Evolutionary conservation across 2,888 invertebrate genomes (phyloP), one percentile per base, ranked within the genome.

Genomic region (Acronicta alni): DNA sequence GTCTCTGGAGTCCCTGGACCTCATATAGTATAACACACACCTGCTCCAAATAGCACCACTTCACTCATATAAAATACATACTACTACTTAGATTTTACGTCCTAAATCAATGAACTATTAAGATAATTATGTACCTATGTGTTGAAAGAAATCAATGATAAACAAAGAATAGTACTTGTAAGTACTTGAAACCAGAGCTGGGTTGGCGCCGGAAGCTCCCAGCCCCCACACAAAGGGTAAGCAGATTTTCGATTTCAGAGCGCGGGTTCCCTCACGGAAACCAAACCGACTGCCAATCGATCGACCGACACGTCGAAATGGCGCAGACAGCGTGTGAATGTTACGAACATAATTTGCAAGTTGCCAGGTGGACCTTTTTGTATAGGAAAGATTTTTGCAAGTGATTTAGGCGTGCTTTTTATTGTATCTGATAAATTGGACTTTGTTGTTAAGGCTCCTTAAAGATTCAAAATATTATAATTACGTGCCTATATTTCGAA

Each of bases 161-260:
- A 48, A 47, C 39, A 59, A 67, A 51, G 61, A 51, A 71, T 51
- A 47, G 72, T 20, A 56, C 18, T 57, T 60, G 61, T 30, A 35
- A 35, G 35, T 35, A 35, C 35, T 35, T 35, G 35, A 42, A 65
- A 75, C 54, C 23, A 55, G 67, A 67, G 47, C 62, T 46, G 59
- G 10, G 30, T 54, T 49, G 54, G 67, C 71, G 68, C 75, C 82
- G 82, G 83, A 83, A 80, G 70, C 67, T 65, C 67, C 58, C 71
- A 74, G 63, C 61, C 73, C 77, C 75, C 65, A 63, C 61, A 77
- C 81, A 77, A 76, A 80, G 81, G 85, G 86, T 85, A 82, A 86
- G 67, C 56, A 57, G 82, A 86, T n/a, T n/a, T n/a, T n/a, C n/a
- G n/a, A n/a, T n/a, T n/a, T n/a, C n/a, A n/a, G n/a, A n/a, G n/a